A percentile compares a stretch with the other conserved stretches of the same genome.
Evolutionary conservation across 2,113 vertebrate species (phyloP).

Genomic region (Loxodonta africana): DNA sequence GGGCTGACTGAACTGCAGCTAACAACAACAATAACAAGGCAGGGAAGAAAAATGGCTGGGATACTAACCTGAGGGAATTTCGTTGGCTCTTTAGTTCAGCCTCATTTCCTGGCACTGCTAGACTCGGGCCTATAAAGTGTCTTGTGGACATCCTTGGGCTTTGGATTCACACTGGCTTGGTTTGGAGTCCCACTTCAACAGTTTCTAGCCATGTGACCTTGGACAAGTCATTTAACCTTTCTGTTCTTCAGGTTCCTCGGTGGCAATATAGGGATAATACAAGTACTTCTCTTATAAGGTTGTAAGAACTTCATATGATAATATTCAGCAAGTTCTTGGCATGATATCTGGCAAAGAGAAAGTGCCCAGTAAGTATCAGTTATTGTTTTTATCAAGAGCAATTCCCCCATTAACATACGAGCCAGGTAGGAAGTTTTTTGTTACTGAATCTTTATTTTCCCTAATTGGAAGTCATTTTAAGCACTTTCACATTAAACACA

Average conservation of each 20-base stretch:
- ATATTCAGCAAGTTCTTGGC: not conserved
- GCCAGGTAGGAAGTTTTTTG: not conserved
- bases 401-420: not conserved
- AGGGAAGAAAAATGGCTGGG: not conserved
- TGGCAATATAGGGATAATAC: not conserved
- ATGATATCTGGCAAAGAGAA: not conserved
- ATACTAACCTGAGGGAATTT: rapidly evolving
- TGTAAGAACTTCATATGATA: not conserved
- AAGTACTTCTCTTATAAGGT: not conserved
- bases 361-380: not conserved
- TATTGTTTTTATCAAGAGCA: not conserved
- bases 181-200: not conserved
- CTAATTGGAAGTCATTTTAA: slow-evolving; percentile 13
- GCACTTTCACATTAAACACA: not conserved
- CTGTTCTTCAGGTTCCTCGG: not conserved
- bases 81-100: rapidly evolving
- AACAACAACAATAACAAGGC: not conserved
- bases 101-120: rapidly evolving
- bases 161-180: not conserved
- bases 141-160: rapidly evolving
- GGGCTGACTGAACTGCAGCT: not conserved
- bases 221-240: not conserved
- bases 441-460: not conserved
- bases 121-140: rapidly evolving
- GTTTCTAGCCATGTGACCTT: not conserved